Evolutionary conservation across 2,888 invertebrate genomes (phyloP).

Genomic region (Imbricaverruca yamaguchii): DNA sequence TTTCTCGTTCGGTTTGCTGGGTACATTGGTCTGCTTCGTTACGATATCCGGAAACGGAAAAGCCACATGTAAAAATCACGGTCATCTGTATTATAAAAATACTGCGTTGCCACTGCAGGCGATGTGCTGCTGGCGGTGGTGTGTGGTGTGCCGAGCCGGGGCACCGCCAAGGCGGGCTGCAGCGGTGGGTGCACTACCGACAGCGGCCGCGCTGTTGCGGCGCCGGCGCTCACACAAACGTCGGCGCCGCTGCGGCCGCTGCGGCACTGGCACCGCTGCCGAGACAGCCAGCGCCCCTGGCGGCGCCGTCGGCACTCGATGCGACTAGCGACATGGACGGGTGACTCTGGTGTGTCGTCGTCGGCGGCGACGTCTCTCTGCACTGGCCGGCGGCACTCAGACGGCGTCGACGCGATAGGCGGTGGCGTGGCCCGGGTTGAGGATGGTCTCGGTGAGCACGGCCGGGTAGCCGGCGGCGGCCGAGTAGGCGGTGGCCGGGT

Average conservation of each 20-base stretch:
- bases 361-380: too few relatives aligned
- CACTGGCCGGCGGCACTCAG: constrained; percentile 57
- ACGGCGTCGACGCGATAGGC: constrained; percentile 25
- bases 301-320: too few relatives aligned
- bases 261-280: not conserved
- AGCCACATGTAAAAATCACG: too few relatives aligned
- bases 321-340: not conserved
- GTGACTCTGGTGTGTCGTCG: too few relatives aligned
- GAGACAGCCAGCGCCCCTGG: not conserved
- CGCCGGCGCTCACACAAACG: constrained; percentile 12
- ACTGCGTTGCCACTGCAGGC: too few relatives aligned
- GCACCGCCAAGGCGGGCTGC: too few relatives aligned
- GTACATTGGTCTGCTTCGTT: too few relatives aligned
- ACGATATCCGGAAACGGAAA: too few relatives aligned
- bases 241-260: not conserved
- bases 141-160: too few relatives aligned
- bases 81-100: too few relatives aligned
- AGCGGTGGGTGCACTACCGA: not conserved
- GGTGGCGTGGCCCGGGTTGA: constrained; percentile 33
- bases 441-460: constrained; percentile 23
- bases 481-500: constrained; percentile 26
- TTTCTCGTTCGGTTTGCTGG: too few relatives aligned
- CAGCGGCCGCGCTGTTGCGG: not conserved
- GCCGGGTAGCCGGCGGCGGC: constrained; percentile 36
- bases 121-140: too few relatives aligned